A percentile compares a stretch with the other conserved stretches of the same genome.
phyloP scores from a whole-genome alignment of 2,888 invertebrate genomes.

The Linnaemya vulpina region DNA sequence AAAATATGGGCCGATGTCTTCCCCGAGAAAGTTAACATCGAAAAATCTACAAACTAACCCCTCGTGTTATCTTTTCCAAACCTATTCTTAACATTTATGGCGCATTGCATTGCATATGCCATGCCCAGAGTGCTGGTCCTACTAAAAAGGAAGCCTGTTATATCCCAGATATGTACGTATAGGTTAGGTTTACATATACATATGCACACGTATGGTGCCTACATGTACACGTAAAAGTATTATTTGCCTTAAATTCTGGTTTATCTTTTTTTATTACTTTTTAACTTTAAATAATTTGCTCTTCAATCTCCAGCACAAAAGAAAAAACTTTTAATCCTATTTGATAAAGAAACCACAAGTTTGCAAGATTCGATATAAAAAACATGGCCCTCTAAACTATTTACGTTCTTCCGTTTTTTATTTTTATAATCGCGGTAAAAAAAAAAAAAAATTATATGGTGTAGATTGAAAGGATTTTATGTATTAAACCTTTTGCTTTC shows the following conservation, averaged over 20 bases:
- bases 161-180: too few relatives aligned
- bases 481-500: slow-evolving; percentile 27
- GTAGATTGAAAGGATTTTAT: slow-evolving; percentile 12
- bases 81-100: too few relatives aligned
- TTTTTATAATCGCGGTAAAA: neutral
- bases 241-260: neutral
- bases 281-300: neutral
- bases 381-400: slow-evolving; percentile 1
- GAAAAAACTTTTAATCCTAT: neutral
- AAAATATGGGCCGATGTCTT: too few relatives aligned
- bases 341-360: neutral
- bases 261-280: neutral
- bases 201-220: too few relatives aligned
- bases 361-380: slow-evolving; percentile 11
- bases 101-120: too few relatives aligned
- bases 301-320: slow-evolving; percentile 10
- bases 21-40: too few relatives aligned
- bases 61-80: too few relatives aligned
- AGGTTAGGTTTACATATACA: too few relatives aligned
- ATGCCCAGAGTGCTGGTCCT: too few relatives aligned
- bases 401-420: slow-evolving; percentile 43
- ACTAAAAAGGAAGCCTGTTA: too few relatives aligned
- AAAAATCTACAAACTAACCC: too few relatives aligned
- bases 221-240: too few relatives aligned
- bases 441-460: neutral